Evolutionary conservation across 2,888 invertebrate species (phyloP), one percentile per base, ranked within the genome.

Genomic region (Mimumesa dahlbomi): DNA sequence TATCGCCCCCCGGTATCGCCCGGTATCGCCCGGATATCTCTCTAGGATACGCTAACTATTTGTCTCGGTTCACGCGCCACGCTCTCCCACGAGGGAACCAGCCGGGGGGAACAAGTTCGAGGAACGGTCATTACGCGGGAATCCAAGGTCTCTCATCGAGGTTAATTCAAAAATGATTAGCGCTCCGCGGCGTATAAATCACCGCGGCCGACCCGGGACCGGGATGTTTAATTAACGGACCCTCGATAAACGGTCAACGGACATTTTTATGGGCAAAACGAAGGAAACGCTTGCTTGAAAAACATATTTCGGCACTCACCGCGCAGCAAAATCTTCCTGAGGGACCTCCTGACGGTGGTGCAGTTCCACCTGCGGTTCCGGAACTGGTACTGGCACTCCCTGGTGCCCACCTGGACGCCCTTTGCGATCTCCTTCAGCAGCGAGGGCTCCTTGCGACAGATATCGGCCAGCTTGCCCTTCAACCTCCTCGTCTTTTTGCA

Each of bases 321-420:
- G 92, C 94, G 94, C 88, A 95, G 91, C 68, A 97, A 92, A 86
- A 97, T 95, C 90, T 96, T 96, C 88, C 94, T 93, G 90, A 96
- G 93, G 77, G 95, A 96, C 78, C 94, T 92, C 79, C 94, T 92
- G 72, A 94, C 92, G 0, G 95, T 94, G 59, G 96, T 96, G 89
- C 97, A 97, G 89, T 97, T 97, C 97, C 97, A 97, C 88, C 95
- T 92, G 69, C 96, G 92, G 89, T 94, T 93, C 65, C 94, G 92
- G 90, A 97, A 97, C 91, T 97, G 97, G 89, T 94, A 93, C 79
- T 96, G 95, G 89, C 97, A 97, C 92, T 97, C 96, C 75, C 93
- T 93, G 81, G 96, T 95, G 21, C 95, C 96, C 71, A 95, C 91
- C 81, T 94, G 93, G 67, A 97, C 95, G 18, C 97, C 97, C 84